phyloP scores from a whole-genome alignment of 2,888 invertebrate genomes.

The Drosophila quinaria region DNA sequence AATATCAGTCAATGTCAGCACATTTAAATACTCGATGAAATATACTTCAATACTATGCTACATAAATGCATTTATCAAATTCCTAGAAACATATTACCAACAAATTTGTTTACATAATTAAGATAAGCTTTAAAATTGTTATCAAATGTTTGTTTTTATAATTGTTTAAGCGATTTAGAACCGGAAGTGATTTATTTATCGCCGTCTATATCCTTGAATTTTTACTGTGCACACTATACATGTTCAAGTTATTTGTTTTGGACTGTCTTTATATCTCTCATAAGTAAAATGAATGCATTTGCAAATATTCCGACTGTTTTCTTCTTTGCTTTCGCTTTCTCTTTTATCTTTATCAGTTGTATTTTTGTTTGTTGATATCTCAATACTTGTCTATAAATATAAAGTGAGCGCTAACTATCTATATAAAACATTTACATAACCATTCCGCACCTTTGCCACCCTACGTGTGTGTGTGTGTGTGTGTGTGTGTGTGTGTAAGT shows the following conservation, averaged over 20 bases:
- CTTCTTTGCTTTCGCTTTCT: background rate
- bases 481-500: conserved; percentile 5
- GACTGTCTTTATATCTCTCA: background rate
- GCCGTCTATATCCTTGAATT: background rate
- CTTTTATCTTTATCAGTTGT: conserved; percentile 8
- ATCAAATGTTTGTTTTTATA: no score
- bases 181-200: conserved; percentile 5
- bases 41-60: no score
- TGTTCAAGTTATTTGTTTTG: background rate
- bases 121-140: background rate
- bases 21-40: background rate
- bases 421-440: conserved; percentile 25
- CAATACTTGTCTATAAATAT: conserved; percentile 7
- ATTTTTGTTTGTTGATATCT: conserved; percentile 16
- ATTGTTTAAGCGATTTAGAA: background rate
- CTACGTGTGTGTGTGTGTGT: background rate
- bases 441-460: conserved; percentile 23
- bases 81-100: background rate
- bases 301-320: background rate
- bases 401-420: conserved; percentile 20
- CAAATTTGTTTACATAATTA: background rate
- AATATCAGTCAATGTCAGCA: background rate
- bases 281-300: background rate
- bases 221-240: background rate
- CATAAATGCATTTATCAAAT: background rate